Conservation (phyloP, 2,113 vertebrate genomes). For the human (Homo sapiens) region DNA sequence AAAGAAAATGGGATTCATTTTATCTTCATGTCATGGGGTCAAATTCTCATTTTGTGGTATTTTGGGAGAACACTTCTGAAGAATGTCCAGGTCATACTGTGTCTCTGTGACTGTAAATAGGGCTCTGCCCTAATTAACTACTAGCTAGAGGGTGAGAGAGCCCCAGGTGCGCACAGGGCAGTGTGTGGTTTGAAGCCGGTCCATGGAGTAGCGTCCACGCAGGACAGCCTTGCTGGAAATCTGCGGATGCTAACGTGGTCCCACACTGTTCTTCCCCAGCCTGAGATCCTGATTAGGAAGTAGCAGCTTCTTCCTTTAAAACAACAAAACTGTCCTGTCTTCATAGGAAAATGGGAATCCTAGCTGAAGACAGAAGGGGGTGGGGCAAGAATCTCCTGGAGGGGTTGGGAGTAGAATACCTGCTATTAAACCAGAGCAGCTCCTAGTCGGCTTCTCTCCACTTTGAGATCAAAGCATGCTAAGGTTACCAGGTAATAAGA, state of each 20-base stretch:
- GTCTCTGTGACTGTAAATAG: not conserved
- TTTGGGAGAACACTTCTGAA: slow-evolving; percentile 1
- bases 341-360: not conserved
- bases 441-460: not conserved
- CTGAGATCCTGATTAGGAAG: not conserved
- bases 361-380: not conserved
- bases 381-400: not conserved
- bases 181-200: not conserved
- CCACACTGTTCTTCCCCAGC: not conserved
- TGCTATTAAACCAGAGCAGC: not conserved
- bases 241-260: not conserved
- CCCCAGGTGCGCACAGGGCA: not conserved
- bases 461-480: not conserved
- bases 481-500: not conserved
- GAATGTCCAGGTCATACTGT: not conserved
- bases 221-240: not conserved
- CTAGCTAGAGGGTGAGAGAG: not conserved
- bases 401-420: accelerated
- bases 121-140: slow-evolving; percentile 42
- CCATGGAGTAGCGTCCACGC: not conserved
- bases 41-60: slow-evolving; percentile 1
- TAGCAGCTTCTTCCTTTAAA: not conserved
- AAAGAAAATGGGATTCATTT: not conserved
- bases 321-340: not conserved
- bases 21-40: not conserved